phyloP scores from a whole-genome alignment of 2,797 vertebrate species.

The Myotis daubentonii region DNA sequence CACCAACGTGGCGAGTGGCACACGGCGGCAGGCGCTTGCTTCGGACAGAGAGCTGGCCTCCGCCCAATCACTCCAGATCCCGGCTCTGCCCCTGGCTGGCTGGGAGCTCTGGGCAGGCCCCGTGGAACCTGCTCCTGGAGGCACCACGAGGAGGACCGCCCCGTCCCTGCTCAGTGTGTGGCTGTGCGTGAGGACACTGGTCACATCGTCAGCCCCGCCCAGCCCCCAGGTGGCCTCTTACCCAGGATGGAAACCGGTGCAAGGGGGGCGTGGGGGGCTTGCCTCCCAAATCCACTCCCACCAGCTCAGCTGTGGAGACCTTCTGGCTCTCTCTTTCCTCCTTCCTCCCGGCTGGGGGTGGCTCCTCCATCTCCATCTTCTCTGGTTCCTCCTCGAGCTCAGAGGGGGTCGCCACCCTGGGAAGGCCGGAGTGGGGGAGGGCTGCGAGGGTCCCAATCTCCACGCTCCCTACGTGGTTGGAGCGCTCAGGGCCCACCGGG shows the following conservation, averaged over 20 bases:
- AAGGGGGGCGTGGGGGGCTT: slow-evolving; percentile 96
- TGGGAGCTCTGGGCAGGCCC: background rate
- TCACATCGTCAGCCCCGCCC: background rate
- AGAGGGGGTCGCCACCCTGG: slow-evolving; percentile 74
- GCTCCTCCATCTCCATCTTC: slow-evolving; percentile 90
- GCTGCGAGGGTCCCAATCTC: slow-evolving; percentile 86
- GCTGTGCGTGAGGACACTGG: background rate
- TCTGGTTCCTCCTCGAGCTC: slow-evolving; percentile 79
- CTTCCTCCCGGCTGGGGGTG: slow-evolving; percentile 74
- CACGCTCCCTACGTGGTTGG: slow-evolving; percentile 85
- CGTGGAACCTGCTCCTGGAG: background rate
- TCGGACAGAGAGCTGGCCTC: background rate
- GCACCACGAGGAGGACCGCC: background rate
- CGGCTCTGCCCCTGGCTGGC: background rate
- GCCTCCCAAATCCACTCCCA: slow-evolving; percentile 78
- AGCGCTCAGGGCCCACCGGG: slow-evolving; percentile 87
- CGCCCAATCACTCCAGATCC: rapidly evolving
- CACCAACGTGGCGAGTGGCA: background rate
- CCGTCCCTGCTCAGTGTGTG: rapidly evolving
- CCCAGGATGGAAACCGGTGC: slow-evolving; percentile 97
- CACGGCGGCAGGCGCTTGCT: rapidly evolving
- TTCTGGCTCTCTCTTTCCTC: slow-evolving; percentile 79
- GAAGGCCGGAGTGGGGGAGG: slow-evolving; percentile 67
- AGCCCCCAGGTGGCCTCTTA: slow-evolving; percentile 80
- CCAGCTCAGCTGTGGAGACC: slow-evolving; percentile 59